Evolutionary conservation across 2,113 vertebrate species (phyloP), one percentile per base, ranked within the genome.

Genomic region (Channa argus): DNA sequence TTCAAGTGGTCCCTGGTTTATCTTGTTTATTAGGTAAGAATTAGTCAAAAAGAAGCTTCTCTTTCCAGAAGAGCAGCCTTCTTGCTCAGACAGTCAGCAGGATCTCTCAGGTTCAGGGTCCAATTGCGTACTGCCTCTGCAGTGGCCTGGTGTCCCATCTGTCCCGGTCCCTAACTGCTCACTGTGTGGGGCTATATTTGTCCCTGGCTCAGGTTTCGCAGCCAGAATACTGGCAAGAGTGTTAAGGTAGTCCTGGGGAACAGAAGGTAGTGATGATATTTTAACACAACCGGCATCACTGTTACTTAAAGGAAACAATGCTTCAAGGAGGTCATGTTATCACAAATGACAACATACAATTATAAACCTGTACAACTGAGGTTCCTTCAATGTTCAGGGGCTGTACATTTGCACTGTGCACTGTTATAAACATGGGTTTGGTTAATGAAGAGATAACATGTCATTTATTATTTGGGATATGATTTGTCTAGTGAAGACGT

Each of bases 191-290:
- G 91, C 96, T 98, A 98, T 97, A 97, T 99, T 98, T 98, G 97
- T 96, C 94, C 92, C 93, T 88, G 95, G 95, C 95, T 99, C 97
- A 95, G 93, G 95, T 98, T 98, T 96, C 98, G 97, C 89, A 80
- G 92, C 92, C 90, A 92, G 94, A 86, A 92, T 87, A 37, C 76
- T 90, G 88, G 93, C 94, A 93, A 93, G 95, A 77, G 79, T 89
- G 78, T 71, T 82, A 70, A 82, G 75, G 87, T 83, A 77, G 67
- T 65, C 76, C 71, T 55, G 75, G 64, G 74, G 60, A 85, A 89
- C 74, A 89, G 77, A 82, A 77, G 86, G 84, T 15, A 68, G 62
- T 4, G 4, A 37, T 63, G 80, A 77, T 65, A 75, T 80, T 74
- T 60, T 75, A 8, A 53, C 55, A 63, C 3, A 81, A 66, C 36